Conservation (phyloP, 35 echinoderm and acorn worm genomes). For the Patiria miniata region DNA sequence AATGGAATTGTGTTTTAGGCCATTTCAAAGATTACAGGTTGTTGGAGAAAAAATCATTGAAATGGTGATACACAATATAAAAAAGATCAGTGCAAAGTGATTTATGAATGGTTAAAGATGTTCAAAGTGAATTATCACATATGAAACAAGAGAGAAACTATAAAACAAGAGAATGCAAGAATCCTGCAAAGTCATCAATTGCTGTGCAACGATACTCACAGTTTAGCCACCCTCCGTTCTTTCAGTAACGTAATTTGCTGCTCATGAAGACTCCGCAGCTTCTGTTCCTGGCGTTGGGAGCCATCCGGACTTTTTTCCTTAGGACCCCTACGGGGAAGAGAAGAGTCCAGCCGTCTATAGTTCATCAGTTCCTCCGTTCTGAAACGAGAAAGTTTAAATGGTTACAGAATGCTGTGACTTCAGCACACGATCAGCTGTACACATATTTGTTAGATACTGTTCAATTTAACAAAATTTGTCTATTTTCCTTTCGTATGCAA, state of each 20-base stretch:
- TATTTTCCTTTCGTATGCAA: no score
- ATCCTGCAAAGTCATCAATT: background rate
- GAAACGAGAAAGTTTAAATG: background rate
- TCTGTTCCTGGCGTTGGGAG: constrained; percentile 10
- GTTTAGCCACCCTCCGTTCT: constrained; percentile 20
- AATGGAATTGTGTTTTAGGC: no score
- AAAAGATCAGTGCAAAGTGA: no score
- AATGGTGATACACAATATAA: no score
- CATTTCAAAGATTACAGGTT: no score
- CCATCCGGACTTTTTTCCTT: constrained; percentile 38
- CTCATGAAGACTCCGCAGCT: background rate
- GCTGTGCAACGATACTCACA: constrained; percentile 16
- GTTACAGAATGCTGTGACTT: no score
- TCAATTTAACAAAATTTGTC: no score
- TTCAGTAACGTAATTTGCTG: constrained; percentile 7
- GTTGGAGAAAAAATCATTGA: no score
- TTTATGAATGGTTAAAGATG: no score
- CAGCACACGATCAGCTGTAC: no score
- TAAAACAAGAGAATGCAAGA: background rate
- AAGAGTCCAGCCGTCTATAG: background rate
- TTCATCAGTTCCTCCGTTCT: constrained; percentile 47
- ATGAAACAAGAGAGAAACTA: background rate
- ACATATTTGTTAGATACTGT: no score
- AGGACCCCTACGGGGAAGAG: constrained; percentile 25
- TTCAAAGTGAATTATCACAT: no score